These are phyloP conservation scores for Lepidothrix coronata DNA, from an alignment of 2,113 vertebrate species.

Conservation along the genomic window DNA sequence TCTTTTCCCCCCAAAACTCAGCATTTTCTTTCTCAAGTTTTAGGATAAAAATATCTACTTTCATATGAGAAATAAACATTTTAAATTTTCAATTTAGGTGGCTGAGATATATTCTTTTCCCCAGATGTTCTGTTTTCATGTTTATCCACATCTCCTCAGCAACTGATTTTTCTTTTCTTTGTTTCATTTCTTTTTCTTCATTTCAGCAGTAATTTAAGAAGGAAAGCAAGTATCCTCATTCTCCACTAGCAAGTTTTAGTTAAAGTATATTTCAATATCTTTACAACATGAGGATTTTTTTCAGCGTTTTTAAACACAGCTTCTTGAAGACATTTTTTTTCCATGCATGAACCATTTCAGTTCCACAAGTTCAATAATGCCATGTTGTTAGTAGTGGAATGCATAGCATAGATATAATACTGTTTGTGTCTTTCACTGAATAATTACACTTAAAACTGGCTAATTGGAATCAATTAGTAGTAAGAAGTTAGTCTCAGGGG, in stretches of 20 bases:
- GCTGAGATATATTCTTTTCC: neutral
- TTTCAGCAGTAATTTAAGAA: conserved; percentile 25
- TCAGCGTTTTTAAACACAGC: neutral
- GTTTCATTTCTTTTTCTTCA: neutral
- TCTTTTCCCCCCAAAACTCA: neutral
- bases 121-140: neutral
- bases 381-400: neutral
- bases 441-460: conserved; percentile 37
- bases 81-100: neutral
- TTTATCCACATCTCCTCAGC: neutral
- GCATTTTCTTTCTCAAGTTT: neutral
- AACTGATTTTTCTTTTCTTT: conserved; percentile 7
- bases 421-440: conserved; percentile 24
- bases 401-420: neutral
- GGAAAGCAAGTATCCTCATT: neutral
- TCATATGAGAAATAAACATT: neutral
- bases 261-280: neutral
- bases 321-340: neutral
- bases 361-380: neutral
- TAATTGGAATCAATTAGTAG: conserved; percentile 43
- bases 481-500: conserved; percentile 7
- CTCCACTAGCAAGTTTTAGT: conserved; percentile 18
- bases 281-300: neutral
- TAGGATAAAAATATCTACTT: neutral
- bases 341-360: neutral